Percentiles rank a stretch among this genome's conserved stretches.
These are phyloP conservation scores for Xiphias gladius DNA, from an alignment of 2,113 vertebrate species.

Conservation along the genomic window DNA sequence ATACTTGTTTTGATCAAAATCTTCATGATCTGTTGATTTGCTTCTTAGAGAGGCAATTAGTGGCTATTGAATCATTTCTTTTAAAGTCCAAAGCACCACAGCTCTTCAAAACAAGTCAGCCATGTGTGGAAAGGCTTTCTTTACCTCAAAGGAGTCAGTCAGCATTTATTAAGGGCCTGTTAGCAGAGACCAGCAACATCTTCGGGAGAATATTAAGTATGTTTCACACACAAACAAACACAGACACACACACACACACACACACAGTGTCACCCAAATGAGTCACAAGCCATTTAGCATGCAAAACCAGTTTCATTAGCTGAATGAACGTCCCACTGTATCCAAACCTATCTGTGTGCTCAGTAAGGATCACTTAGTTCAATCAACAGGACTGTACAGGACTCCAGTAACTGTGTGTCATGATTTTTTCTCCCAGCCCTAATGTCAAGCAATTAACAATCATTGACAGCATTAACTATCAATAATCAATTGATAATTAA, in stretches of 20 bases:
- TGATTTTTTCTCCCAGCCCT: not conserved
- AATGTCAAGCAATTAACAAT: conserved; percentile 14
- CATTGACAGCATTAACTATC: not conserved
- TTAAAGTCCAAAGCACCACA: conserved; percentile 4
- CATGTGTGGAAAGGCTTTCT: conserved; percentile 59
- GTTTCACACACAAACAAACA: not conserved
- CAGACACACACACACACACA: not conserved
- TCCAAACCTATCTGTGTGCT: conserved; percentile 13
- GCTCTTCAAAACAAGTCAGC: conserved; percentile 42
- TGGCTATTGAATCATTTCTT: conserved; percentile 12
- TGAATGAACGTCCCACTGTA: conserved; percentile 1
- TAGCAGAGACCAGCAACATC: conserved; percentile 25
- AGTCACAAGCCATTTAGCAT: conserved; percentile 4
- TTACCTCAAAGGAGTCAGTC: conserved; percentile 54
- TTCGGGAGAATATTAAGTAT: conserved; percentile 34
- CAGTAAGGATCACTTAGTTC: not conserved
- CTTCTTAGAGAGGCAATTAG: conserved; percentile 25
- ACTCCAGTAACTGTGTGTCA: not conserved
- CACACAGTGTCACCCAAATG: not conserved
- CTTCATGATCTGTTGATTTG: conserved; percentile 22
- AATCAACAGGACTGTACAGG: conserved; percentile 11
- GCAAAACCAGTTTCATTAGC: conserved; percentile 9
- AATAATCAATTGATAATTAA: not conserved
- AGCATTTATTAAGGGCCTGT: conserved; percentile 42
- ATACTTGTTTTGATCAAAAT: not conserved